A percentile compares a stretch with the other conserved stretches of the same genome.
Evolutionary conservation across 2,888 invertebrate species (phyloP).

Genomic region (Hypsopygia costalis): DNA sequence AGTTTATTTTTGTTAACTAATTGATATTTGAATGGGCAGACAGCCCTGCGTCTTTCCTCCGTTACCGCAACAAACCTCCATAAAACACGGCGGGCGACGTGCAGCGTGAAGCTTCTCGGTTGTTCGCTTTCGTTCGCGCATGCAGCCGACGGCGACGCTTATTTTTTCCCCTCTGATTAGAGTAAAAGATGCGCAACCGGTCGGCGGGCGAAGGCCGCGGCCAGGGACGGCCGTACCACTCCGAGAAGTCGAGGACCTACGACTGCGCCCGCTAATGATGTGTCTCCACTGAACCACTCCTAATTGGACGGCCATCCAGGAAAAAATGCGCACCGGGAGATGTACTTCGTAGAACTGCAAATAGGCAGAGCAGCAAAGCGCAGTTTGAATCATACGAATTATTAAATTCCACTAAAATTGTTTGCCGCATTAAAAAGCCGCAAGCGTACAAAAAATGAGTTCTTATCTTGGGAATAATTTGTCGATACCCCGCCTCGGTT

Average conservation of each 20-base stretch:
- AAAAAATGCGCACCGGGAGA: conserved; percentile 55
- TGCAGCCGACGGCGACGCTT: conserved; percentile 49
- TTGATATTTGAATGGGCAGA: conserved; percentile 2
- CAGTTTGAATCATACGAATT: conserved; percentile 39
- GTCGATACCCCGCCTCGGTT: conserved; percentile 40
- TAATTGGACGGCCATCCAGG: conserved; percentile 71
- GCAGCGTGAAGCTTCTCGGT: conserved; percentile 51
- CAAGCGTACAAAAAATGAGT: conserved; percentile 33
- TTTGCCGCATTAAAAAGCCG: conserved; percentile 34
- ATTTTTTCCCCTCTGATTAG: conserved; percentile 73
- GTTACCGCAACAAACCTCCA: conserved; percentile 65
- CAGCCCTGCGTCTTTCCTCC: conserved; percentile 38
- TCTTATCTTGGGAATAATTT: conserved; percentile 50
- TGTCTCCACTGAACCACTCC: conserved; percentile 62
- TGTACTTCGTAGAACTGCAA: conserved; percentile 47
- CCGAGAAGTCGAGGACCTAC: conserved; percentile 35
- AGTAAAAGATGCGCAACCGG: conserved; percentile 77
- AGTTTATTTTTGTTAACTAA: no score
- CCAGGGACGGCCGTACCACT: conserved; percentile 45
- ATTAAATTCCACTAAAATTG: conserved; percentile 45
- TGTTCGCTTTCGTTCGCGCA: conserved; percentile 71
- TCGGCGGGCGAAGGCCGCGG: conserved; percentile 68
- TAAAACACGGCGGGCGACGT: conserved; percentile 58
- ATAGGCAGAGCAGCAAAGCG: conserved; percentile 40
- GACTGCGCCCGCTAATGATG: conserved; percentile 64